Evolutionary conservation across 2,888 invertebrate species (phyloP).

Genomic region (Tuberolachnus salignus): DNA sequence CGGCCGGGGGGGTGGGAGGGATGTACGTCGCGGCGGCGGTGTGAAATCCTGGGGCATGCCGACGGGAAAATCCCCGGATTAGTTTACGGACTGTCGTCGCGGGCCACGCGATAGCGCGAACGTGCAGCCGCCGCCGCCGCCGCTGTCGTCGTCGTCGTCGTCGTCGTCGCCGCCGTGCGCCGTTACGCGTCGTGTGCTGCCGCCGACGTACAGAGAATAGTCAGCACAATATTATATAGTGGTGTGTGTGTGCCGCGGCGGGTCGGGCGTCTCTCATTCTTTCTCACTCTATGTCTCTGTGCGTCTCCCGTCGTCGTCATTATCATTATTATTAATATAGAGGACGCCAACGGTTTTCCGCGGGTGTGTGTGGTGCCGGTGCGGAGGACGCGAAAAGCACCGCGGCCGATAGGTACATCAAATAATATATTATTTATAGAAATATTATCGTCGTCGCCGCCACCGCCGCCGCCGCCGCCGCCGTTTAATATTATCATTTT

Average conservation of each 20-base stretch:
- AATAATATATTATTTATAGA: slow-evolving; percentile 35
- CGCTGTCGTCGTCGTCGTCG: slow-evolving; percentile 1
- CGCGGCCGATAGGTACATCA: not conserved
- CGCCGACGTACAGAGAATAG: not conserved
- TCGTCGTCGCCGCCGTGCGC: slow-evolving; percentile 2
- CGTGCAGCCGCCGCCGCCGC: slow-evolving; percentile 38
- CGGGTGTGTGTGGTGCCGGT: not conserved
- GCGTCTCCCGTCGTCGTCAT: not conserved
- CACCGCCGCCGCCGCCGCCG: not conserved
- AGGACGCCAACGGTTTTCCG: not conserved
- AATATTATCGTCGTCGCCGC: not conserved
- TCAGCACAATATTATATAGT: not conserved
- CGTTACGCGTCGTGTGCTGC: slow-evolving; percentile 7
- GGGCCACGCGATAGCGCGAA: slow-evolving; percentile 48
- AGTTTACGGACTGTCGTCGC: slow-evolving; percentile 55
- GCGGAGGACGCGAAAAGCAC: not conserved
- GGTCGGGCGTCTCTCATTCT: slow-evolving; percentile 27
- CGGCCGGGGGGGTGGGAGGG: not conserved
- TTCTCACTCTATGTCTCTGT: not conserved
- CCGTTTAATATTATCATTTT: slow-evolving; percentile 8
- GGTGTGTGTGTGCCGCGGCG: slow-evolving; percentile 30
- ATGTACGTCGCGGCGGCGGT: slow-evolving; percentile 11
- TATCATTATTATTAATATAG: slow-evolving; percentile 30
- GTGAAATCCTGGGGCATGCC: slow-evolving; percentile 55
- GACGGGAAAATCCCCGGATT: slow-evolving; percentile 55